Evolutionary conservation across 1,140 invertebrate species (phyloP).

Genomic region (Lethocerus indicus): DNA sequence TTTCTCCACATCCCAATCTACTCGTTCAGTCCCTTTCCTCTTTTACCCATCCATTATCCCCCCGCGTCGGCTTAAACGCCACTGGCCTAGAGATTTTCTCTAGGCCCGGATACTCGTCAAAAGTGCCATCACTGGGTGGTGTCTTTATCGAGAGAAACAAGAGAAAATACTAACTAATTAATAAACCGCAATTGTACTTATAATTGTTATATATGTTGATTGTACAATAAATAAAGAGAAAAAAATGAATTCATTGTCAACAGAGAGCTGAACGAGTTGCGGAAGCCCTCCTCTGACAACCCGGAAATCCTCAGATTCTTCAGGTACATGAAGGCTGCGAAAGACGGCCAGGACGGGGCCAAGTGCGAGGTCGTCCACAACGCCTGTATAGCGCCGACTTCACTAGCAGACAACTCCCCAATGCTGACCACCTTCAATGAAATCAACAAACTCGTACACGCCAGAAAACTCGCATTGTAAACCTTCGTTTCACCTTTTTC

Average conservation of each 20-base stretch:
- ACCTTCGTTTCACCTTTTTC: not conserved
- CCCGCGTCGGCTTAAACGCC: too few species aligned
- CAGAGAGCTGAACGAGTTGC: slow-evolving; percentile 64
- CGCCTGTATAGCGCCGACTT: slow-evolving; percentile 30
- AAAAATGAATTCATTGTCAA: slow-evolving; percentile 18
- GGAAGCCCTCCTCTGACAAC: slow-evolving; percentile 63
- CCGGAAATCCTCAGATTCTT: slow-evolving; percentile 71
- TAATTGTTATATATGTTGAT: too few species aligned
- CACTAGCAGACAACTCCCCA: slow-evolving; percentile 37
- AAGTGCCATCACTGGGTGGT: too few species aligned
- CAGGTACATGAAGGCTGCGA: slow-evolving; percentile 72
- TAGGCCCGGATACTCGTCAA: too few species aligned
- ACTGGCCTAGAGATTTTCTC: too few species aligned
- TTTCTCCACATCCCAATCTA: too few species aligned
- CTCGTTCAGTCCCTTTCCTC: too few species aligned
- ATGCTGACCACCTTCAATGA: slow-evolving; percentile 72
- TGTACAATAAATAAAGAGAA: too few species aligned
- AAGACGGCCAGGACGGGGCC: slow-evolving; percentile 61
- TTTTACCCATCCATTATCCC: too few species aligned
- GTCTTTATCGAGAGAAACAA: too few species aligned
- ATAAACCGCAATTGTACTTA: too few species aligned
- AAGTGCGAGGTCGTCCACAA: slow-evolving; percentile 38
- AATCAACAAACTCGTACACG: slow-evolving; percentile 68
- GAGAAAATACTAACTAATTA: too few species aligned
- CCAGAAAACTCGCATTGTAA: slow-evolving; percentile 24